Base-by-base conservation (phyloP, 2,113 vertebrate genomes). In the Corvus hawaiiensis region DNA sequence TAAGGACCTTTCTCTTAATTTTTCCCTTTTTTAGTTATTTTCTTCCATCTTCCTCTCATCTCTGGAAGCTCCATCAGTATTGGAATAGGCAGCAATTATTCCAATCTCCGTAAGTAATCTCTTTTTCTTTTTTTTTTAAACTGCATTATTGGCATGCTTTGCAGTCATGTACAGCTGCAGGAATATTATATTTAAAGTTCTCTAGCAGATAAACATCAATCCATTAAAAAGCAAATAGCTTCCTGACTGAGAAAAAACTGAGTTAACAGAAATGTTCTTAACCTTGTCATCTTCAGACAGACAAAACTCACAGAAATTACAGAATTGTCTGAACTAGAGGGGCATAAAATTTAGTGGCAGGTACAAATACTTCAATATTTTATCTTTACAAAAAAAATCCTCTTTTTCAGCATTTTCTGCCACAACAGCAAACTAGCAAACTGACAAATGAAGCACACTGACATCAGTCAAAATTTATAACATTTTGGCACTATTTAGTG, bases 101-200 rank as follows among this genome's bases (percentile, higher is more conserved):
- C 97, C 77, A 87, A 55, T 83, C 85, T 95, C 74, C 94, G 97
- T 97, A 96, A 98, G 97, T 98, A 97, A 67, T 48, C 39, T 85
- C 21, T 61, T 75, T 41, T 41, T 80, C 14, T 58, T 77, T 73
- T 39, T 27, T 51, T 59, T 56, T 39, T 85, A 39, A 85, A 67
- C 74, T 86, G 63, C 83, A 75, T 82, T 93, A 91, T 80, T 75
- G 54, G 56, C 52, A 64, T 92, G 84, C 69, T 78, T 73, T 84
- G 54, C 82, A 76, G 78, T 78, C 68, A 61, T 78, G 52, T 86
- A 75, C 79, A 90, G 71, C 86, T 92, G 49, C 69, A 90, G 78
- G 44, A 93, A 84, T 84, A 80, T 79, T 62, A 33, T 90, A 80
- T 87, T 87, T 93, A 33, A 93, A 88, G 71, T 84, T 63, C 51